Evolutionary conservation across 2,797 vertebrate genomes (phyloP), one percentile per base, ranked within the genome.

Genomic region (Lagothrix lagotricha): DNA sequence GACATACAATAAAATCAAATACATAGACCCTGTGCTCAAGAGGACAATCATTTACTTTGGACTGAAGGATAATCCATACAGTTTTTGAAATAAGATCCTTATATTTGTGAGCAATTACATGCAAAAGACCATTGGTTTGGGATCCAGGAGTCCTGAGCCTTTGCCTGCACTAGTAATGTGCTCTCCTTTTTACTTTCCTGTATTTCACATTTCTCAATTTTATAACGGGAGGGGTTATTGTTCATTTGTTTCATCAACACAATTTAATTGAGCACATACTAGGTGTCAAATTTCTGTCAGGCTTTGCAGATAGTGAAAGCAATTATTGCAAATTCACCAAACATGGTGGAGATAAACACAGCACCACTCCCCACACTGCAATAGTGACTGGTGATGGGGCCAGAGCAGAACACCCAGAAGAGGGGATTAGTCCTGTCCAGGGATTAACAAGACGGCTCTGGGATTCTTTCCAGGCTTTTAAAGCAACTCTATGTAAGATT

Each of bases 301-400:
- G 12, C 5, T 92, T 92, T 46, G 24, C 54, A 92, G 24, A 50
- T 0, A 50, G n/a, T 83, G 64, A 58, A 46, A 36, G 12, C 1
- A 36, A 54, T 8, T 36, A 5, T n/a, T 7, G 2, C 19, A 36
- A 46, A 58, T 64, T 33, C 24, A 39, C 75, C 26, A 24, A 36
- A 24, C 15, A 11, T 7, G 5, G 7, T 11, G 15, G 52, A 67
- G 30, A n/a, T 22, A 36, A 41, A 39, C 12, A 57, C 7, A 54
- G 0, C 67, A 28, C 11, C 4, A 2, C 2, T 28, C 7, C 1
- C 1, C 1, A 3, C 10, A 11, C 0, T 28, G 19, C 4, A 2
- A 5, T 17, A 1, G 12, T 4, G 10, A 46, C 1, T 58, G 22
- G 13, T 20, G 17, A 77, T 24, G 12, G 10, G 8, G 8, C 11